These are phyloP conservation scores for Canis aureus DNA, from an alignment of 2,113 vertebrate genomes.

Conservation along the genomic window DNA sequence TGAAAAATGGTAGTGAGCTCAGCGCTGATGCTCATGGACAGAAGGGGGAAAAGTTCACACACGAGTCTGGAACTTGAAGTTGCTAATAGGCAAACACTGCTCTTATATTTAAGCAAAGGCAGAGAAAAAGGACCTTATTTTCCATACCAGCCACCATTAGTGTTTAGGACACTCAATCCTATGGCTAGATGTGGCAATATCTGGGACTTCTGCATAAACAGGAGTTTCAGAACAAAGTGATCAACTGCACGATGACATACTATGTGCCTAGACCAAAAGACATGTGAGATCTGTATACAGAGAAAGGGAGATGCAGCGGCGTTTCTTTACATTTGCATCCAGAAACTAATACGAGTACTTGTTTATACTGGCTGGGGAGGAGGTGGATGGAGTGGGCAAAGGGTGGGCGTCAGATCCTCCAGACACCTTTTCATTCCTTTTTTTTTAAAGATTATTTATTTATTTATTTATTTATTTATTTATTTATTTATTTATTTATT, in stretches of 20 bases:
- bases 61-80: fast-evolving
- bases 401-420: not conserved
- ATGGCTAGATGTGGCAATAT: not conserved
- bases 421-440: no score
- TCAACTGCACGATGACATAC: fast-evolving
- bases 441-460: no score
- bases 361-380: no score
- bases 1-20: fast-evolving
- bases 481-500: no score
- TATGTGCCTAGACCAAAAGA: fast-evolving
- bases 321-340: not conserved
- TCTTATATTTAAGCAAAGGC: no score
- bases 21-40: fast-evolving
- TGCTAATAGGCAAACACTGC: fast-evolving
- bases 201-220: no score
- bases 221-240: not conserved
- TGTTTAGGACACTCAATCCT: fast-evolving
- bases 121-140: fast-evolving
- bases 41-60: no score
- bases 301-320: not conserved
- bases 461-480: no score
- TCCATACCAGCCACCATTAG: fast-evolving
- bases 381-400: no score
- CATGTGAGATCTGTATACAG: no score
- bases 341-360: not conserved